These are phyloP conservation scores for Pseudomyrmex concolor DNA, from an alignment of 1,140 invertebrate species.

Conservation along the genomic window DNA sequence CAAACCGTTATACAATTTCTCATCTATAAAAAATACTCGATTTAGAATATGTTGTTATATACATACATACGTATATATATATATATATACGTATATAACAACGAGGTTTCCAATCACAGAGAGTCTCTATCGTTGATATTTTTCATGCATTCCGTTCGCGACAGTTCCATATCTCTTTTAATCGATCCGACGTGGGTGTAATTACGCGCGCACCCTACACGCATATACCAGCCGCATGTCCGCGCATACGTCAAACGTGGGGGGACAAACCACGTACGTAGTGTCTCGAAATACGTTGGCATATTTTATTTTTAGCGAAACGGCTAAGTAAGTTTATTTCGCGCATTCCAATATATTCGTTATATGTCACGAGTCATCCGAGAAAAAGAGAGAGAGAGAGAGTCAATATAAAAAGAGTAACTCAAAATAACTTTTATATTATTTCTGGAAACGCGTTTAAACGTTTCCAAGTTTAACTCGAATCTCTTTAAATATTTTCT, in stretches of 20 bases:
- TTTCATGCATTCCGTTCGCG: constrained; percentile 34
- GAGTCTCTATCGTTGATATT: constrained; percentile 23
- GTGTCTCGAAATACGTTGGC: constrained; percentile 73
- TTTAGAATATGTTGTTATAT: constrained; percentile 3
- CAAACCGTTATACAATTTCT: constrained; percentile 9
- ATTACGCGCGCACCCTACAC: constrained; percentile 63
- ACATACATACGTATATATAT: no score
- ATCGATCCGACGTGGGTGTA: constrained; percentile 4
- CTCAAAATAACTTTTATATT: constrained; percentile 38
- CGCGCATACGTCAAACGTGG: constrained; percentile 10
- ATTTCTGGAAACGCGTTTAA: constrained; percentile 30
- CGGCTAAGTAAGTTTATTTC: constrained; percentile 39
- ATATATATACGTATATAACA: not conserved
- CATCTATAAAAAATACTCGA: constrained; percentile 16
- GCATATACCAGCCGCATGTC: constrained; percentile 70
- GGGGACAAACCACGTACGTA: constrained; percentile 9
- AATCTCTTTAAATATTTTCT: no score
- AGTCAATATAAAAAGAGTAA: constrained; percentile 18
- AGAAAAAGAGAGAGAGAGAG: no score
- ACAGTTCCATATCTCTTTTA: not conserved
- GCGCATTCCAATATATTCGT: constrained; percentile 20
- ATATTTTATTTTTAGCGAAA: constrained; percentile 73
- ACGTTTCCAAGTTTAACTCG: no score
- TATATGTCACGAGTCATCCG: constrained; percentile 3
- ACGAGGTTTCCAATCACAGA: constrained; percentile 24